Conservation (phyloP, 2,113 vertebrate species). For the Eurystomus gularis region DNA sequence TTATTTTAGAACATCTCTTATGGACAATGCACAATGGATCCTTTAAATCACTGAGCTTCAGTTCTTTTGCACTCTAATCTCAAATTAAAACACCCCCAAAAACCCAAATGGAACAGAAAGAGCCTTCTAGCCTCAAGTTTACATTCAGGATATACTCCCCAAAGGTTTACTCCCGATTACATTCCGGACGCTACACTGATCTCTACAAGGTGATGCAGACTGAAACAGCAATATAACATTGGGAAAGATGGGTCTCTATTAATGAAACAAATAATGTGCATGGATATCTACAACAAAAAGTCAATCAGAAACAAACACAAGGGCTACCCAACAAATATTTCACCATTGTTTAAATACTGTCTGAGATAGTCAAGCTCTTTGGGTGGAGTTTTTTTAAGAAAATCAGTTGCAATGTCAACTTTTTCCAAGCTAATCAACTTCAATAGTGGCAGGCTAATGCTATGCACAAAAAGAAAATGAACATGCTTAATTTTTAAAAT, state of each 20-base stretch:
- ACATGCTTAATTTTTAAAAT: neutral
- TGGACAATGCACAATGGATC: conserved; percentile 10
- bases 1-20: conserved; percentile 31
- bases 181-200: neutral
- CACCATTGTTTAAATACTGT: neutral
- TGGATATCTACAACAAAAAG: neutral
- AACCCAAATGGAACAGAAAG: neutral
- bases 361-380: neutral
- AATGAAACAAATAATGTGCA: neutral
- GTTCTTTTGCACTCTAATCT: neutral
- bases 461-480: neutral
- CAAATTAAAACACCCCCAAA: neutral
- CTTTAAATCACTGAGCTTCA: neutral
- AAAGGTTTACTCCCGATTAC: neutral
- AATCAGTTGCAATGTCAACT: neutral
- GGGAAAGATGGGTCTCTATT: neutral
- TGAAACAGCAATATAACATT: neutral
- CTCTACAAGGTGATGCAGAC: neutral
- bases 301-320: neutral
- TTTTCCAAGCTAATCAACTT: neutral
- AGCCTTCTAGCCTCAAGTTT: neutral
- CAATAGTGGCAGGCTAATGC: neutral
- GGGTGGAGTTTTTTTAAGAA: neutral
- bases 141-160: neutral
- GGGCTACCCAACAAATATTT: neutral